A percentile compares a stretch with the other conserved stretches of the same genome.
These are phyloP conservation scores for Pyrochroa serraticornis DNA, from an alignment of 2,888 invertebrate species.

Conservation along the genomic window DNA sequence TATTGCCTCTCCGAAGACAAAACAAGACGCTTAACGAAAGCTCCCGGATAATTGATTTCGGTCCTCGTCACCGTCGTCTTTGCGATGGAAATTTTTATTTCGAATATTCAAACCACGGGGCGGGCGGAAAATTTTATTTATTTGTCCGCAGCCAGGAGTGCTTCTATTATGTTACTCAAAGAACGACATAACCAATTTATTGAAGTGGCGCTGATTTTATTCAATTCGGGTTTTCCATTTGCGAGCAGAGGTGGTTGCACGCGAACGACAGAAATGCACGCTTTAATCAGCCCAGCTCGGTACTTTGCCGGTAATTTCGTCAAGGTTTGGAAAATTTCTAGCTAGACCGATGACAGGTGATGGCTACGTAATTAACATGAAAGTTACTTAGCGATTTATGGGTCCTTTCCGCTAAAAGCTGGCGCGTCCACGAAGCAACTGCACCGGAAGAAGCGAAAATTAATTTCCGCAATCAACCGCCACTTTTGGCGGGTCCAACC, in stretches of 20 bases:
- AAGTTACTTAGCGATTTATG: too few relatives aligned
- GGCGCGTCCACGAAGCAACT: too few relatives aligned
- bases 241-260: background rate
- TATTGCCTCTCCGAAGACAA: slow-evolving; percentile 39
- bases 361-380: too few relatives aligned
- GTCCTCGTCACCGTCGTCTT: slow-evolving; percentile 2
- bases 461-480: too few relatives aligned
- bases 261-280: background rate
- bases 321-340: too few relatives aligned
- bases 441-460: too few relatives aligned
- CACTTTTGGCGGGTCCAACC: too few relatives aligned
- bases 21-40: slow-evolving; percentile 25
- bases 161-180: slow-evolving; percentile 47
- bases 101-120: slow-evolving; percentile 42
- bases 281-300: slow-evolving; percentile 5
- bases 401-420: too few relatives aligned
- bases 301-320: too few relatives aligned
- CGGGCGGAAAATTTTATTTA: slow-evolving; percentile 46
- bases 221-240: slow-evolving; percentile 55
- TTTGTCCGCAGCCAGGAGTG: slow-evolving; percentile 41
- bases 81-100: slow-evolving; percentile 29
- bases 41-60: slow-evolving; percentile 21
- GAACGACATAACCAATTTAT: slow-evolving; percentile 52
- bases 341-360: too few relatives aligned
- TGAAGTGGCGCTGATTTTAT: slow-evolving; percentile 54